phyloP scores from a whole-genome alignment of 2,113 vertebrate species.

The Pagrus major region DNA sequence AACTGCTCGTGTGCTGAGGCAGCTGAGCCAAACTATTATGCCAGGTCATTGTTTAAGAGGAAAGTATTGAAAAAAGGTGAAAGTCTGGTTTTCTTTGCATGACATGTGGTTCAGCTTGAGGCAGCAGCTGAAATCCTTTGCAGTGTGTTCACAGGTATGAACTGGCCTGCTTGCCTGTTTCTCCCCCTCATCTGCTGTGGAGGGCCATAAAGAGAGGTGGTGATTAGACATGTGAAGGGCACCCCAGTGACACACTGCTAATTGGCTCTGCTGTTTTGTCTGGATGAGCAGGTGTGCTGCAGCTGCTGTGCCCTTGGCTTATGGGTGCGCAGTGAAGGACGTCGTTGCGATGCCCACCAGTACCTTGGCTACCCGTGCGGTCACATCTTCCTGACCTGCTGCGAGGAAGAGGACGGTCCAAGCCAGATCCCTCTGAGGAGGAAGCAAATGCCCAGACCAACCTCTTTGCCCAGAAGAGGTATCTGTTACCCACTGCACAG shows the following conservation, averaged over 20 bases:
- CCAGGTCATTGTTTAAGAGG: slow-evolving; percentile 39
- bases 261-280: slow-evolving; percentile 33
- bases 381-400: slow-evolving; percentile 92
- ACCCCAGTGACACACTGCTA: background rate
- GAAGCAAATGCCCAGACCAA: slow-evolving; percentile 83
- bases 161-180: background rate
- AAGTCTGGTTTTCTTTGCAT: slow-evolving; percentile 30
- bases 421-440: slow-evolving; percentile 78
- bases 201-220: slow-evolving; percentile 27
- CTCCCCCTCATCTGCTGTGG: slow-evolving; percentile 5
- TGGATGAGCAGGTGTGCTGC: slow-evolving; percentile 90
- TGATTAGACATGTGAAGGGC: slow-evolving; percentile 20
- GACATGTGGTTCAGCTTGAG: slow-evolving; percentile 30
- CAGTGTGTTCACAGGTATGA: slow-evolving; percentile 18
- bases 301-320: slow-evolving; percentile 93
- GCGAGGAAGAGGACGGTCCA: slow-evolving; percentile 86
- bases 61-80: slow-evolving; percentile 30
- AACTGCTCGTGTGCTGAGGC: slow-evolving; percentile 25
- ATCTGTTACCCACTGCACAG: slow-evolving; percentile 6
- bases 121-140: slow-evolving; percentile 15
- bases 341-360: slow-evolving; percentile 85
- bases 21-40: background rate
- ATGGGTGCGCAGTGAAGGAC: slow-evolving; percentile 81
- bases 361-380: slow-evolving; percentile 91
- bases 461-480: slow-evolving; percentile 84